phyloP scores from a whole-genome alignment of 1,140 invertebrate genomes.

The Trypoxylus dichotomus region DNA sequence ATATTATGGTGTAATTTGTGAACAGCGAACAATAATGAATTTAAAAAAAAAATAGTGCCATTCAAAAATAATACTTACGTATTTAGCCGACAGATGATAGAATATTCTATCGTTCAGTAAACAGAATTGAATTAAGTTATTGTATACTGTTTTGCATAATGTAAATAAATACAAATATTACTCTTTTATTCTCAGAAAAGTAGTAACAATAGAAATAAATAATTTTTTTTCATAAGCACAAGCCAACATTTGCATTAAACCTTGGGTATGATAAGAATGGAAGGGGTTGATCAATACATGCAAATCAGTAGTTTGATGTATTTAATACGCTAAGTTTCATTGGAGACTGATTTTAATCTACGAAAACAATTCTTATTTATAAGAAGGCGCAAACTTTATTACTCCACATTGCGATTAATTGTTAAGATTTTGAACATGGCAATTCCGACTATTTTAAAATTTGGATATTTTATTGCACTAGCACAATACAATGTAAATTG shows the following conservation, averaged over 20 bases:
- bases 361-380: neutral
- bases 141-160: neutral
- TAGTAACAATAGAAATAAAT: neutral
- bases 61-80: too few species aligned
- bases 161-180: neutral
- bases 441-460: too few species aligned
- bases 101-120: too few species aligned
- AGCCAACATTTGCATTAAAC: neutral
- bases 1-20: too few species aligned
- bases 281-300: slow-evolving; percentile 7
- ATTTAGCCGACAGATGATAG: too few species aligned
- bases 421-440: too few species aligned
- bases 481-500: too few species aligned
- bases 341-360: slow-evolving; percentile 3
- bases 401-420: too few species aligned
- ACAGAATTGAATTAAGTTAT: too few species aligned
- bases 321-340: neutral
- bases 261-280: slow-evolving; percentile 5
- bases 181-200: neutral
- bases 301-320: slow-evolving; percentile 11
- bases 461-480: too few species aligned
- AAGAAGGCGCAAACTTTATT: neutral
- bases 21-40: too few species aligned
- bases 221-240: neutral
- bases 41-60: too few species aligned